These are phyloP conservation scores for Drosophila punjabiensis DNA, from an alignment of 1,140 invertebrate species.

Conservation along the genomic window DNA sequence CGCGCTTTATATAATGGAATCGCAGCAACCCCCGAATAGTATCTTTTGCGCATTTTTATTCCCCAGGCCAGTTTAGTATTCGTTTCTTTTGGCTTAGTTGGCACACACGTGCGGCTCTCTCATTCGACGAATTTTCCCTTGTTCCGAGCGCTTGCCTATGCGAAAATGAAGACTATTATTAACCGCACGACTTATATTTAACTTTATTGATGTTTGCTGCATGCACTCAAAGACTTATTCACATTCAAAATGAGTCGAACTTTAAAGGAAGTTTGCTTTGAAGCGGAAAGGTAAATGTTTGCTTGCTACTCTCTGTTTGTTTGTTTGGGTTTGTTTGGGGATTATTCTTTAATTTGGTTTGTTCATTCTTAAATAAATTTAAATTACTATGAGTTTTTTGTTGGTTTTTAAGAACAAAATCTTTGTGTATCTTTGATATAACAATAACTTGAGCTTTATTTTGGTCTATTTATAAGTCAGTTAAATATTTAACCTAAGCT, in stretches of 20 bases:
- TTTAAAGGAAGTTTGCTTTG: slow-evolving; percentile 26
- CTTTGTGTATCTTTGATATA: not conserved
- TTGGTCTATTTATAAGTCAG: too few relatives aligned
- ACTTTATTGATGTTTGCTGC: slow-evolving; percentile 43
- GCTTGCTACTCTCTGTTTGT: slow-evolving; percentile 1
- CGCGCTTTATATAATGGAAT: slow-evolving; percentile 12
- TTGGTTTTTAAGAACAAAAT: not conserved
- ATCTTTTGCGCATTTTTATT: slow-evolving; percentile 38
- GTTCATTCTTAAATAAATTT: slow-evolving; percentile 6
- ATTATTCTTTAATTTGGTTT: not conserved
- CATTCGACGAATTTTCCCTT: slow-evolving; percentile 8
- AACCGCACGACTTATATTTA: slow-evolving; percentile 23
- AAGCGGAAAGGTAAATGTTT: slow-evolving; percentile 28
- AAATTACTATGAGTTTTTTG: not conserved
- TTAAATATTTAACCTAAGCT: not conserved
- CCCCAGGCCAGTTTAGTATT: not conserved
- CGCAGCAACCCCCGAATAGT: slow-evolving; percentile 17
- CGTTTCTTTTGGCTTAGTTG: slow-evolving; percentile 14
- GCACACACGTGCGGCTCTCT: slow-evolving; percentile 41
- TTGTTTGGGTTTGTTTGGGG: not conserved
- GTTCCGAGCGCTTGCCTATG: slow-evolving; percentile 4
- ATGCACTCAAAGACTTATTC: slow-evolving; percentile 11
- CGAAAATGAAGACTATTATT: slow-evolving; percentile 41
- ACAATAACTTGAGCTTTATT: not conserved
- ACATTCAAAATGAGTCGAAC: not conserved